Conservation (phyloP, 1,140 invertebrate genomes). For the Chrysopa pallens region DNA sequence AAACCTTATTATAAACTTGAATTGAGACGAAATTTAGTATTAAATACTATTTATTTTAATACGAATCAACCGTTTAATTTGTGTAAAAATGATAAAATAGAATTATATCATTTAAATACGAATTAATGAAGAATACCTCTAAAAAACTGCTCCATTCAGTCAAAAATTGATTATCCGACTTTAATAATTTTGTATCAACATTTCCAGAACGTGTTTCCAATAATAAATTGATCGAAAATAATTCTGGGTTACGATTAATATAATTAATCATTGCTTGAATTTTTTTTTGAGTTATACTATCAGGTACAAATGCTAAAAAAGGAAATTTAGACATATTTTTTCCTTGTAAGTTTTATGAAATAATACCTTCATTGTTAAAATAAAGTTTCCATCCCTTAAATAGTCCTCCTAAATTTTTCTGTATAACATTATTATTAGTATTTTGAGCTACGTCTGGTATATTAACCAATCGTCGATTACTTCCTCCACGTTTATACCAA, state of each 20-base stretch:
- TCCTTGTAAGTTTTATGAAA: slow-evolving; percentile 2
- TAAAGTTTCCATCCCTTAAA: slow-evolving; percentile 50
- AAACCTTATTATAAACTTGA: background rate
- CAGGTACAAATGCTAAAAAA: slow-evolving; percentile 29
- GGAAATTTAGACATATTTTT: slow-evolving; percentile 5
- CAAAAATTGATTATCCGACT: slow-evolving; percentile 36
- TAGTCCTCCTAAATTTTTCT: slow-evolving; percentile 12
- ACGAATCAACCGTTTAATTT: background rate
- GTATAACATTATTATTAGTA: too few species aligned
- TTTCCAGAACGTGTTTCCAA: slow-evolving; percentile 38
- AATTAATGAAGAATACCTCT: slow-evolving; percentile 6
- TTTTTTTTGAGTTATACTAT: slow-evolving; percentile 25
- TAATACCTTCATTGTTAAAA: slow-evolving; percentile 41
- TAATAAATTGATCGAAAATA: slow-evolving; percentile 35
- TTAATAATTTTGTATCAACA: slow-evolving; percentile 42
- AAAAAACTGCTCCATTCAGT: slow-evolving; percentile 40
- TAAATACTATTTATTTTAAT: background rate
- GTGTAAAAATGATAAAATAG: background rate
- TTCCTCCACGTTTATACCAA: too few species aligned
- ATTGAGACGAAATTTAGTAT: background rate
- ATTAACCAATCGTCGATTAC: too few species aligned
- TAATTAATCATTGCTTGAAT: slow-evolving; percentile 32
- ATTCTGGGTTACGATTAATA: slow-evolving; percentile 29
- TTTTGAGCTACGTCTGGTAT: too few species aligned
- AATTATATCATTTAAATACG: too few species aligned